These are phyloP conservation scores for Thunnus thynnus DNA, from an alignment of 2,113 vertebrate species.

Conservation along the genomic window DNA sequence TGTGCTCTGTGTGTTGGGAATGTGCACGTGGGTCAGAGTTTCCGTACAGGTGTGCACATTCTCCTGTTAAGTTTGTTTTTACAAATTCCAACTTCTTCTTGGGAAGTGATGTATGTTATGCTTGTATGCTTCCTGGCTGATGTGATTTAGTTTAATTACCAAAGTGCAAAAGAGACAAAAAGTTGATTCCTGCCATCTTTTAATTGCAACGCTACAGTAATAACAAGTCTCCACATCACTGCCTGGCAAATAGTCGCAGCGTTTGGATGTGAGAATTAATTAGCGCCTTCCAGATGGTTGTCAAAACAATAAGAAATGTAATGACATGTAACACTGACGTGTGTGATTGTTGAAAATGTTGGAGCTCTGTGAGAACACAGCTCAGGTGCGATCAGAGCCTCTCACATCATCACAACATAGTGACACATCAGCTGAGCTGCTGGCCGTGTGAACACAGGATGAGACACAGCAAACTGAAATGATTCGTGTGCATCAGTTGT, in stretches of 20 bases:
- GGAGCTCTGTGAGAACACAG: not conserved
- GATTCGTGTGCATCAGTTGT: not conserved
- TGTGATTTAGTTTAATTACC: not conserved
- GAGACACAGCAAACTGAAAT: not conserved
- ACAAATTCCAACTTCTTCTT: too few relatives aligned
- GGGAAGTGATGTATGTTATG: too few relatives aligned
- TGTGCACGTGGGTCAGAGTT: too few relatives aligned
- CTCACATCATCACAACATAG: not conserved
- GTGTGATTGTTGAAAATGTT: not conserved
- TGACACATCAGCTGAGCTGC: slow-evolving; percentile 10
- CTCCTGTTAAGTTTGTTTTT: too few relatives aligned
- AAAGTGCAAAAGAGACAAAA: not conserved
- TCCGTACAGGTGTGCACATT: too few relatives aligned
- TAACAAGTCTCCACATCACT: not conserved
- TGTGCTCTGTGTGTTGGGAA: too few relatives aligned
- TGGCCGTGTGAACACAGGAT: not conserved
- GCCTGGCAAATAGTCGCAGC: not conserved
- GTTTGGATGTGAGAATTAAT: not conserved
- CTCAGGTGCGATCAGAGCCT: not conserved
- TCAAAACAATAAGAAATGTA: not conserved
- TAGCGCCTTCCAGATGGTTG: not conserved
- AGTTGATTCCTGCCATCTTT: not conserved
- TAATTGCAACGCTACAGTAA: not conserved
- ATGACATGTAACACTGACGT: not conserved
- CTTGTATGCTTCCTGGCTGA: too few relatives aligned